A percentile compares a stretch with the other conserved stretches of the same genome.
Conservation (phyloP, 2,113 vertebrate species). For the Leptocoma aspasia region DNA sequence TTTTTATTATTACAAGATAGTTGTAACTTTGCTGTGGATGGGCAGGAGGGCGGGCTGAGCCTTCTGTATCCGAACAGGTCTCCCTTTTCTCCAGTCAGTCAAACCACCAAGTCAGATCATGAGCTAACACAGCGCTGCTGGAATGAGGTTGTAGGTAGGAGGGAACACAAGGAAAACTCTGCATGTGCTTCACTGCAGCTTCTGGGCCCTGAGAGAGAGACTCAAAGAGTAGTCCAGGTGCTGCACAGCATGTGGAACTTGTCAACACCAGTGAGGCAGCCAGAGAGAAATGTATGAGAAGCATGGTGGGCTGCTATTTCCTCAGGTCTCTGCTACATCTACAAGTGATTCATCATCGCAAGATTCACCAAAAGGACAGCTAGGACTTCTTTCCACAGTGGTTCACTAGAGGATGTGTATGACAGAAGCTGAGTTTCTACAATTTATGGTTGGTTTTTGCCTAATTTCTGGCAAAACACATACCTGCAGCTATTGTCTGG, state of each 20-base stretch:
- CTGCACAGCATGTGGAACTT: neutral
- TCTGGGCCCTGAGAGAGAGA: neutral
- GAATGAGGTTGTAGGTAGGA: neutral
- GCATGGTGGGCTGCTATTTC: neutral
- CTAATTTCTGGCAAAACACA: neutral
- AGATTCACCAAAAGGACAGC: neutral
- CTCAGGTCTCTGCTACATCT: neutral
- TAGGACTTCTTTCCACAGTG: neutral
- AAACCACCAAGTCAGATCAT: neutral
- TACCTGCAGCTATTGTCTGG: neutral
- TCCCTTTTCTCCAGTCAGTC: neutral
- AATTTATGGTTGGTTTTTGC: neutral
- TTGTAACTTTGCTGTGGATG: neutral
- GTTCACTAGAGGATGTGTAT: neutral
- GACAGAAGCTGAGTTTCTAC: neutral
- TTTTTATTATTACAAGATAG: neutral
- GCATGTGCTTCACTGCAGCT: neutral
- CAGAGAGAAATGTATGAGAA: neutral
- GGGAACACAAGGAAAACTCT: neutral
- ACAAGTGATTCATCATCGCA: neutral
- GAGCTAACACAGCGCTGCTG: neutral
- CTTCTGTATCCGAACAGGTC: neutral
- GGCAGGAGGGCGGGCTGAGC: neutral
- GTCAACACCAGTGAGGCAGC: neutral
- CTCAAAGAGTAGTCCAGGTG: neutral